A percentile compares a stretch with the other conserved stretches of the same genome.
Evolutionary conservation across 2,797 vertebrate genomes (phyloP).

Genomic region (Nothura maculosa): DNA sequence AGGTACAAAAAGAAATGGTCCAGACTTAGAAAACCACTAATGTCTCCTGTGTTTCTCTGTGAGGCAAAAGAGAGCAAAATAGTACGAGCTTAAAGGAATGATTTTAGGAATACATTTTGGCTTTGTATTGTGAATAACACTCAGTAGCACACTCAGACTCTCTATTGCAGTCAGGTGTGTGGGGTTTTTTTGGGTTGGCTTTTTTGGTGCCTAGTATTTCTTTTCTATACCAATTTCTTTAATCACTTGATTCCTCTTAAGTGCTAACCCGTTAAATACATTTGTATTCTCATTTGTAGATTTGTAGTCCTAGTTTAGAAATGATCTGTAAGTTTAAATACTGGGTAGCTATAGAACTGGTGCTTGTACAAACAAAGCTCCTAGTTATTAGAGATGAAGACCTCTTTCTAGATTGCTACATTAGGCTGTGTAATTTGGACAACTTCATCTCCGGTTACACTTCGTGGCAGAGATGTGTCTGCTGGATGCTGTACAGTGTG

Average conservation of each 20-base stretch:
- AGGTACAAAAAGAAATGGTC: background rate
- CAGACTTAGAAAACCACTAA: constrained; percentile 22
- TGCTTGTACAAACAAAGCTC: background rate
- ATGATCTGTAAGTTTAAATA: background rate
- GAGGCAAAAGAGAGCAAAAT: background rate
- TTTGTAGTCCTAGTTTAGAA: background rate
- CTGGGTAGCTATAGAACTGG: background rate
- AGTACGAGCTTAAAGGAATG: background rate
- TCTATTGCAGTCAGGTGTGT: background rate
- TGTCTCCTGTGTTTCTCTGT: constrained; percentile 28
- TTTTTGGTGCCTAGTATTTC: background rate
- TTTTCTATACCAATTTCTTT: background rate
- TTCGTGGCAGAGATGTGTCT: background rate
- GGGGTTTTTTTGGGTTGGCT: too few species aligned
- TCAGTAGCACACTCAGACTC: background rate
- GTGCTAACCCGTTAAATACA: background rate
- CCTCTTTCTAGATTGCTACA: background rate
- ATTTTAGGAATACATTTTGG: background rate
- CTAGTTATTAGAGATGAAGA: background rate
- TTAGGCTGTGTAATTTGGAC: background rate
- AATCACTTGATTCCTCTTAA: background rate
- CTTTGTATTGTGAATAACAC: background rate
- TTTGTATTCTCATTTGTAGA: background rate
- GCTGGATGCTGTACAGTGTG: background rate
- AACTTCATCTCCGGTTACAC: background rate